Conservation (phyloP, 2,888 invertebrate species). For the Aphidius colemani region DNA sequence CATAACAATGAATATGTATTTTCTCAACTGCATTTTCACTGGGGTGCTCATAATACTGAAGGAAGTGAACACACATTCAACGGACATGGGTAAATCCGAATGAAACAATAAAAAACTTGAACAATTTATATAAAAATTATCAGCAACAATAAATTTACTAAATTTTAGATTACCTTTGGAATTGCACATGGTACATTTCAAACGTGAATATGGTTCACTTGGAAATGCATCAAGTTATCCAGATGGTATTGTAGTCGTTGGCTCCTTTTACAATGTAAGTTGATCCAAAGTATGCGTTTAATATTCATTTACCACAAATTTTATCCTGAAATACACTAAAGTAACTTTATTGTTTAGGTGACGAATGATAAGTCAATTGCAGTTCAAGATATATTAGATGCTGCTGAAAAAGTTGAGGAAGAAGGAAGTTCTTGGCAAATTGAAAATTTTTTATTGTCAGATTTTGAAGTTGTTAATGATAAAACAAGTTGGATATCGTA, state of each 20-base stretch:
- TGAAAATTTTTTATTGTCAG: conserved; percentile 19
- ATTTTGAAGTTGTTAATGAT: conserved; percentile 39
- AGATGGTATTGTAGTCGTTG: conserved; percentile 24
- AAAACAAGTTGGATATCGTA: conserved; percentile 43
- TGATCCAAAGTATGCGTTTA: background rate
- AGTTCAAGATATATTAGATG: background rate
- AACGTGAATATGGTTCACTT: conserved; percentile 14
- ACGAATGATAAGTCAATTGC: background rate
- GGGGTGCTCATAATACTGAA: conserved; percentile 73
- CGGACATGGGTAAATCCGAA: conserved; percentile 61
- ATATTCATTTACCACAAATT: too few relatives aligned
- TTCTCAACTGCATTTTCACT: conserved; percentile 78
- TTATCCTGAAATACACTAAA: too few relatives aligned
- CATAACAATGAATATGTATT: conserved; percentile 68
- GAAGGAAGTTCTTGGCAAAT: background rate
- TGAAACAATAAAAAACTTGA: background rate
- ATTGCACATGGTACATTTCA: conserved; percentile 28
- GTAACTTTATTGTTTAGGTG: background rate
- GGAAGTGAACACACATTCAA: conserved; percentile 77
- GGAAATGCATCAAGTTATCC: conserved; percentile 12
- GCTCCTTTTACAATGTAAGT: conserved; percentile 20
- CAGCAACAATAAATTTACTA: background rate
- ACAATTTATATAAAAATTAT: background rate
- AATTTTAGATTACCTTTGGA: conserved; percentile 23
- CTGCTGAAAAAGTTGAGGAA: background rate